phyloP scores from a whole-genome alignment of 2,888 invertebrate genomes.

The Cephus pygmeus region DNA sequence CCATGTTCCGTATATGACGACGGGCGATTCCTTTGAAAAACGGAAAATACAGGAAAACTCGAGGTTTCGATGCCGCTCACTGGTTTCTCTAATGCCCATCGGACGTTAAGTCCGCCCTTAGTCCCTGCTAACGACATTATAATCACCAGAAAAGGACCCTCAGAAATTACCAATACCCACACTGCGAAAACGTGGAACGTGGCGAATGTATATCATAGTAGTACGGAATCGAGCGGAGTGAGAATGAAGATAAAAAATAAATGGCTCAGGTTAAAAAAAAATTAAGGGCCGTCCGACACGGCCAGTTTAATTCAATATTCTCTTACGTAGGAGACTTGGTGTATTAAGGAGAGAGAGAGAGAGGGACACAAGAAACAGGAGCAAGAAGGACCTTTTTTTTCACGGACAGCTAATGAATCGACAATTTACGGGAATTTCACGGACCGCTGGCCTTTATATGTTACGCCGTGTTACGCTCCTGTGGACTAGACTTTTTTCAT shows the following conservation, averaged over 20 bases:
- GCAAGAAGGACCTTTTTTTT: conserved; percentile 5
- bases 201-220: not conserved
- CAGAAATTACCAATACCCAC: conserved; percentile 5
- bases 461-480: not conserved
- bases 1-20: not conserved
- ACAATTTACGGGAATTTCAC: conserved; percentile 13
- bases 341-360: conserved; percentile 1
- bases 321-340: not conserved
- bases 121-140: conserved; percentile 36
- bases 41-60: not conserved
- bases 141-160: conserved; percentile 26
- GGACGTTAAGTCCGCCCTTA: not conserved
- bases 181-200: not conserved
- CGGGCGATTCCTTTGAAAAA: not conserved
- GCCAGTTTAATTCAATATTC: conserved; percentile 53
- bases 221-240: not conserved
- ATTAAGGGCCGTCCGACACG: conserved; percentile 30
- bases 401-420: conserved; percentile 8
- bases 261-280: not conserved
- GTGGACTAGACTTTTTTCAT: not conserved
- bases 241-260: not conserved
- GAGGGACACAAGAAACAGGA: conserved; percentile 2
- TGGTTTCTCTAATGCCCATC: not conserved
- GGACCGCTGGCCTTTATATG: conserved; percentile 5
- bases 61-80: not conserved